Percentiles rank a stretch among this genome's conserved stretches.
These are phyloP conservation scores for Branchipolynoe longqiensis DNA, from an alignment of 2,888 invertebrate species.

Conservation along the genomic window DNA sequence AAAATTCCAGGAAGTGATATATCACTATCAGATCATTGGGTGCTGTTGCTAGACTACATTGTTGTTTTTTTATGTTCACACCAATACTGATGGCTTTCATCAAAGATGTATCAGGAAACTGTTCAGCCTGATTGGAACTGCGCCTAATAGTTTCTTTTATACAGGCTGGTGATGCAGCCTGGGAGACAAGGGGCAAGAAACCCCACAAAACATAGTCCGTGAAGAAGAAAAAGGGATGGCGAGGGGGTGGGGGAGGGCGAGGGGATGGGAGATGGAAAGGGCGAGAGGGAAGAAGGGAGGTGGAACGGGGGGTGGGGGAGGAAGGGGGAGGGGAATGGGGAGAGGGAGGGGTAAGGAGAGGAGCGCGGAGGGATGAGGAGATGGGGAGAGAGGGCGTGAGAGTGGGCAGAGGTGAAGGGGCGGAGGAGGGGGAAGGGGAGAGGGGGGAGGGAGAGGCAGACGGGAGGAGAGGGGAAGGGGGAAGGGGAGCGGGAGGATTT, in stretches of 20 bases:
- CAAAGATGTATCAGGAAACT: too few relatives aligned
- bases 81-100: too few relatives aligned
- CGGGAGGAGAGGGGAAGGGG: conserved; percentile 5
- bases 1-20: too few relatives aligned
- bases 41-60: too few relatives aligned
- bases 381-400: conserved; percentile 9
- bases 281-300: conserved; percentile 9
- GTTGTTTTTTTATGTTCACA: too few relatives aligned
- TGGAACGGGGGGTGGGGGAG: not conserved
- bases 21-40: too few relatives aligned
- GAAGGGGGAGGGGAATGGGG: not conserved
- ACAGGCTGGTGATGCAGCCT: too few relatives aligned
- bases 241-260: conserved; percentile 4
- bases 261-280: not conserved
- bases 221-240: not conserved
- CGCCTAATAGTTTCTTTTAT: too few relatives aligned
- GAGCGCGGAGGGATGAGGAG: conserved; percentile 17
- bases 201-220: too few relatives aligned
- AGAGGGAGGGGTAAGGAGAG: conserved; percentile 5
- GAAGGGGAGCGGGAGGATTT: not conserved
- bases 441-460: conserved; percentile 9
- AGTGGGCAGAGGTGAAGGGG: not conserved
- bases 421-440: conserved; percentile 1
- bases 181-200: too few relatives aligned
- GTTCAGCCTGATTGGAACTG: too few relatives aligned